phyloP scores from a whole-genome alignment of 2,797 vertebrate genomes.

The Lepilemur ruficaudatus region DNA sequence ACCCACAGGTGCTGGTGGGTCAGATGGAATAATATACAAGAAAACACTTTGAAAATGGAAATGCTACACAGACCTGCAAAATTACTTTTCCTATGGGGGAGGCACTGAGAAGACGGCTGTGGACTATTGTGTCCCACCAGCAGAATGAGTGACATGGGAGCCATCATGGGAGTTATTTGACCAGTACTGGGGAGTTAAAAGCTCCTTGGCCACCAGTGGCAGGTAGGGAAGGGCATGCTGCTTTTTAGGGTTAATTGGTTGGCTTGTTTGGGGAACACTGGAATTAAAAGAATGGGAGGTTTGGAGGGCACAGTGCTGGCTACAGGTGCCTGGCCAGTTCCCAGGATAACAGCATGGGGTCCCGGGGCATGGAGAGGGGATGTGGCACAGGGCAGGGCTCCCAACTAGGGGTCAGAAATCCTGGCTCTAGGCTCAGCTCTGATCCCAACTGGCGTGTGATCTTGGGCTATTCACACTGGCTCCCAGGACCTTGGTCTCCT shows the following conservation, averaged over 20 bases:
- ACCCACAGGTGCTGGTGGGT: not conserved
- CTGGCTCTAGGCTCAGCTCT: not conserved
- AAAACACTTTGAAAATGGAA: not conserved
- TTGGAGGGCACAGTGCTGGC: not conserved
- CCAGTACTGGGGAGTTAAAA: not conserved
- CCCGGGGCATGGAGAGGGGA: not conserved
- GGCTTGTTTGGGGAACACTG: not conserved
- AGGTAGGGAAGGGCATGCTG: not conserved
- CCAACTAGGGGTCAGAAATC: not conserved
- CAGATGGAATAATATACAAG: not conserved
- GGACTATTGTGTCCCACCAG: not conserved
- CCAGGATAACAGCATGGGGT: not conserved
- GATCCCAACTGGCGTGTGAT: not conserved
- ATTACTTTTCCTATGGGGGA: not conserved
- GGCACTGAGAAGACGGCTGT: not conserved
- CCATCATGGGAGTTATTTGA: rapidly evolving
- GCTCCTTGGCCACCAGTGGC: not conserved
- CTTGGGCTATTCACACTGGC: not conserved
- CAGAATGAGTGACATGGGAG: not conserved
- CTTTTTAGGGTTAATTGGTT: not conserved
- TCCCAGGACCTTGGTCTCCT: not conserved
- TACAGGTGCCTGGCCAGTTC: not conserved
- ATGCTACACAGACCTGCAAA: not conserved
- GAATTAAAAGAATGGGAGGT: not conserved
- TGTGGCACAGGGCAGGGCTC: not conserved